Percentiles rank a stretch among this genome's conserved stretches.
phyloP scores from a whole-genome alignment of 2,888 invertebrate species.

The Pachliopta kotzebuea region DNA sequence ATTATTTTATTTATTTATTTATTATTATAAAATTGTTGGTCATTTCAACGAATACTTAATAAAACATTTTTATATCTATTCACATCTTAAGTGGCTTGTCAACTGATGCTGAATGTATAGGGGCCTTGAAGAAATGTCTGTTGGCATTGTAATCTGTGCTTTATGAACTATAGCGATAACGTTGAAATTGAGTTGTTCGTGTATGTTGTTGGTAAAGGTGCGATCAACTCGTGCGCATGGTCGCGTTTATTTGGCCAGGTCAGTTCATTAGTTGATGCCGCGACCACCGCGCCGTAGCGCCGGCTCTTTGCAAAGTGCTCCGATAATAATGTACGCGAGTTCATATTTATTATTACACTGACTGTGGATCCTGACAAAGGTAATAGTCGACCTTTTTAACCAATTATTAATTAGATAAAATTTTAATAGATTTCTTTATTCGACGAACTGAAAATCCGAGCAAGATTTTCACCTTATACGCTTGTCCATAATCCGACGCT shows the following conservation, averaged over 20 bases:
- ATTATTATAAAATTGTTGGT: too few species aligned
- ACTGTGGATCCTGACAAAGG: conserved; percentile 17
- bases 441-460: too few species aligned
- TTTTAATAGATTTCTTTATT: too few species aligned
- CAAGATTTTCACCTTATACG: too few species aligned
- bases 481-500: too few species aligned
- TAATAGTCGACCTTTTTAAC: not conserved
- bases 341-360: conserved; percentile 26
- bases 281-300: conserved; percentile 28
- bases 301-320: conserved; percentile 2
- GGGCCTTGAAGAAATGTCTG: not conserved
- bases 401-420: not conserved
- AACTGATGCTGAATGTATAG: not conserved
- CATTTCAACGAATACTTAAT: too few species aligned
- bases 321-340: conserved; percentile 19
- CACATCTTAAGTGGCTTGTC: not conserved
- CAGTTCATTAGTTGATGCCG: conserved; percentile 35
- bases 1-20: too few species aligned
- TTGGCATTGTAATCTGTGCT: not conserved
- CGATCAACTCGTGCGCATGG: conserved; percentile 33
- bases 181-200: not conserved
- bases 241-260: conserved; percentile 32
- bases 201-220: not conserved
- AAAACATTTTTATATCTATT: too few species aligned
- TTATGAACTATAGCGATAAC: not conserved